Evolutionary conservation across 2,113 vertebrate species (phyloP), one percentile per base, ranked within the genome.

Genomic region (Arothron firmamentum): DNA sequence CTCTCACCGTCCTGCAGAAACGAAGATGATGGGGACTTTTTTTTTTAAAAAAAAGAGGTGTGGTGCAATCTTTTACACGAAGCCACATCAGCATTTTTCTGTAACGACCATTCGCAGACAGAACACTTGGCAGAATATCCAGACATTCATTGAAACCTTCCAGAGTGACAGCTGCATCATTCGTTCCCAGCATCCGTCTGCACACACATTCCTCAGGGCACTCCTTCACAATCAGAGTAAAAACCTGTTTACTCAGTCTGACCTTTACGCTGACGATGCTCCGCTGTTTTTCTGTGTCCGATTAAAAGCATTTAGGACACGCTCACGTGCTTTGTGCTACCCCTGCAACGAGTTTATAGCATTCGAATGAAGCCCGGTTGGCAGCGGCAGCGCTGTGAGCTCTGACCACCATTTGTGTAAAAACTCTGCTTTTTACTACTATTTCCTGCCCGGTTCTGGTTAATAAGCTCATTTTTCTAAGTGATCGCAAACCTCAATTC

Each of bases 381-480:
- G 72, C 71, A 74, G 16, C 5, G 7, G 49, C 25, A 69, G 5
- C 51, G 54, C 56, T 19, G 41, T 77, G 72, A 72, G 69, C 62
- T 56, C 55, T 64, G 65, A 71, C 81, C 69, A 54, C 51, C 72
- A 52, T 77, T 87, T 78, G 89, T 89, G 78, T 89, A 86, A 80
- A 89, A 87, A 85, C 62, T 2, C 1, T 49, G 38, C 4, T 88
- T 88, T 89, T 88, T 86, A 88, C 34, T 20, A 78, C 63, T 10
- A 25, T 78, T 79, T 85, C 78, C 71, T 81, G 31, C 56, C 54
- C 58, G 41, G 66, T 42, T 59, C 73, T 71, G 67, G 71, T 76
- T 85, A 87, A 87, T 71, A 64, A 77, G 75, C 82, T 84, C 59
- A 77, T 89, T 89, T 86, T 81, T 63, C 72, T 53, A 68, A 78